These are phyloP conservation scores for Chromoteleia sp. DNA, from an alignment of 2,888 invertebrate genomes.

Conservation along the genomic window DNA sequence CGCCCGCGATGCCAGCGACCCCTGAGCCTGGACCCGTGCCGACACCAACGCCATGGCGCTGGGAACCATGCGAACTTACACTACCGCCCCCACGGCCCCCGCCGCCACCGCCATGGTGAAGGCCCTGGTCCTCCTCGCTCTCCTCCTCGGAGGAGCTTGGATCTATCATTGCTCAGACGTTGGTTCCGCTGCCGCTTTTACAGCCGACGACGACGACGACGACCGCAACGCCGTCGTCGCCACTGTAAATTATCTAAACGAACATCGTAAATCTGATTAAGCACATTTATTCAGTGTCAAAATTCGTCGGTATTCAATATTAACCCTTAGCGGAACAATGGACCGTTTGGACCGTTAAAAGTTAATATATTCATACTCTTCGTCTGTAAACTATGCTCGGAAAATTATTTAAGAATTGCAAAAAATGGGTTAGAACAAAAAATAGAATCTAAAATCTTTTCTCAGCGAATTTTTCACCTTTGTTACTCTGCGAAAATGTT, in stretches of 20 bases:
- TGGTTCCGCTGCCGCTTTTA: slow-evolving; percentile 39
- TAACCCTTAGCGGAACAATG: too few species aligned
- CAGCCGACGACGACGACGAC: slow-evolving; percentile 65
- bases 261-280: too few species aligned
- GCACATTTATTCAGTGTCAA: too few species aligned
- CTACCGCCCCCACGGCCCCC: slow-evolving; percentile 77
- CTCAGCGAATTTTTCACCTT: too few species aligned
- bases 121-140: slow-evolving; percentile 94
- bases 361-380: too few species aligned
- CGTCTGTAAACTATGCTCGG: too few species aligned
- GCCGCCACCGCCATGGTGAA: slow-evolving; percentile 83
- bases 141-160: slow-evolving; percentile 98
- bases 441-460: too few species aligned
- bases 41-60: slow-evolving; percentile 84
- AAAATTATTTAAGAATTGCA: too few species aligned
- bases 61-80: slow-evolving; percentile 74
- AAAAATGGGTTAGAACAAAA: too few species aligned
- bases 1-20: slow-evolving; percentile 74
- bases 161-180: slow-evolving; percentile 90
- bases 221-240: slow-evolving; percentile 62
- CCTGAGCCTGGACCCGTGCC: slow-evolving; percentile 76
- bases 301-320: too few species aligned
- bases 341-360: too few species aligned
- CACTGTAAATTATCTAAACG: slow-evolving; percentile 53
- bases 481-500: too few species aligned